Evolutionary conservation across 2,888 invertebrate species (phyloP).

Genomic region (Elysia crispata): DNA sequence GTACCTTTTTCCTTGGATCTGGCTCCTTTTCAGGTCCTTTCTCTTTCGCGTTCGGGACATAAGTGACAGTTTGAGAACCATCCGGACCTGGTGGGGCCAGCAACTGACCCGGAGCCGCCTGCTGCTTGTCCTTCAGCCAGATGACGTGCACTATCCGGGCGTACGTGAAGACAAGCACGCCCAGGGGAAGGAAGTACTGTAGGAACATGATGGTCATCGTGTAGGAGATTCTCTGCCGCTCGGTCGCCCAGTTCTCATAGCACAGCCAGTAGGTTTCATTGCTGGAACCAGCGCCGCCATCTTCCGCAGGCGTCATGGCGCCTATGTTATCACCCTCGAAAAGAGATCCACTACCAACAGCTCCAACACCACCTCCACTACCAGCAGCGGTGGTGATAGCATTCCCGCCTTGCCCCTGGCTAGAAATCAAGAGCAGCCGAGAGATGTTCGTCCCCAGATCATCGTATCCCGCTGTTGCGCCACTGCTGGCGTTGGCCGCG

Average conservation of each 20-base stretch:
- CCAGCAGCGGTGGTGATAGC: no score
- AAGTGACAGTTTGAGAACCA: no score
- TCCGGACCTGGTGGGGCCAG: neutral
- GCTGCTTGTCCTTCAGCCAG: slow-evolving; percentile 85
- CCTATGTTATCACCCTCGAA: no score
- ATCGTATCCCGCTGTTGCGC: no score
- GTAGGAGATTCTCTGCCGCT: slow-evolving; percentile 78
- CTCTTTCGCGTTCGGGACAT: slow-evolving; percentile 17
- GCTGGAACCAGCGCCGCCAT: neutral
- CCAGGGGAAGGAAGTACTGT: slow-evolving; percentile 89
- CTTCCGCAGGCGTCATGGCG: no score
- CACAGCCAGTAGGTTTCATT: slow-evolving; percentile 51
- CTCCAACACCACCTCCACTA: no score
- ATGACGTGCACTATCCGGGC: slow-evolving; percentile 90
- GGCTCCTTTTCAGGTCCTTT: slow-evolving; percentile 4
- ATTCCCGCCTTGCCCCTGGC: no score
- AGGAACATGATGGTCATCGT: slow-evolving; percentile 87
- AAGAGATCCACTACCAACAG: no score
- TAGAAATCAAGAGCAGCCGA: no score
- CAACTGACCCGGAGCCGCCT: slow-evolving; percentile 87
- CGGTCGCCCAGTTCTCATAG: slow-evolving; percentile 52
- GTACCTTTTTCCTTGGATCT: slow-evolving; percentile 44
- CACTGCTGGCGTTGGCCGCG: no score
- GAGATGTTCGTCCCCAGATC: no score
- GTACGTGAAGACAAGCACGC: slow-evolving; percentile 89